Conservation (phyloP, 2,888 invertebrate genomes). For the Drosophila nigricruria region DNA sequence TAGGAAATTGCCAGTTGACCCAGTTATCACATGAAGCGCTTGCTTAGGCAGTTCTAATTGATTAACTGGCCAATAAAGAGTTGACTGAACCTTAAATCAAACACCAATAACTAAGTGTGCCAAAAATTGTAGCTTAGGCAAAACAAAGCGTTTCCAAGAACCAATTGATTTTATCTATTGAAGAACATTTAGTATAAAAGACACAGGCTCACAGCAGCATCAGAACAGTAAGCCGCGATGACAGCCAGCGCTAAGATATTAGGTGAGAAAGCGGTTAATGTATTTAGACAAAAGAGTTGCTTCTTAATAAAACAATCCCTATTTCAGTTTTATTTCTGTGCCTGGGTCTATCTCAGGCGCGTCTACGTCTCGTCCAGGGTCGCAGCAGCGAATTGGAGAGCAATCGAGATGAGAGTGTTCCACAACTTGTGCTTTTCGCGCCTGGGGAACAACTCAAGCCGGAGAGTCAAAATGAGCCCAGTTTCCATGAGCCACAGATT, state of each 20-base stretch:
- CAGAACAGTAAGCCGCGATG: constrained; percentile 55
- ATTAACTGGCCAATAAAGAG: constrained; percentile 38
- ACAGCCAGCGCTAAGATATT: constrained; percentile 43
- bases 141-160: constrained; percentile 46
- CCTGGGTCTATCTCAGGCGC: constrained; percentile 37
- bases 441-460: constrained; percentile 54
- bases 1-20: constrained; percentile 42
- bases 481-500: constrained; percentile 63
- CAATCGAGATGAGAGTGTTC: constrained; percentile 19
- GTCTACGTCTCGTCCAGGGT: constrained; percentile 36
- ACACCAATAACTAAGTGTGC: constrained; percentile 10
- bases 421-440: constrained; percentile 69
- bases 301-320: not conserved
- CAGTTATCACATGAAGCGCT: constrained; percentile 36
- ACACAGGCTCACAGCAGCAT: not conserved
- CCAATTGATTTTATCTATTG: constrained; percentile 44
- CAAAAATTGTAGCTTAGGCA: constrained; percentile 13
- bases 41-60: constrained; percentile 38
- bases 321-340: constrained; percentile 42
- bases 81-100: constrained; percentile 56
- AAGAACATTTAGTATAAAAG: constrained; percentile 55
- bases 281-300: too few species aligned
- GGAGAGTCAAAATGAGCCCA: constrained; percentile 38
- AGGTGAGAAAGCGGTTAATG: constrained; percentile 25
- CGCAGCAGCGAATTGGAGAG: constrained; percentile 47